Conservation (phyloP, 2,797 vertebrate species). For the Enteromius fasciolatus region DNA sequence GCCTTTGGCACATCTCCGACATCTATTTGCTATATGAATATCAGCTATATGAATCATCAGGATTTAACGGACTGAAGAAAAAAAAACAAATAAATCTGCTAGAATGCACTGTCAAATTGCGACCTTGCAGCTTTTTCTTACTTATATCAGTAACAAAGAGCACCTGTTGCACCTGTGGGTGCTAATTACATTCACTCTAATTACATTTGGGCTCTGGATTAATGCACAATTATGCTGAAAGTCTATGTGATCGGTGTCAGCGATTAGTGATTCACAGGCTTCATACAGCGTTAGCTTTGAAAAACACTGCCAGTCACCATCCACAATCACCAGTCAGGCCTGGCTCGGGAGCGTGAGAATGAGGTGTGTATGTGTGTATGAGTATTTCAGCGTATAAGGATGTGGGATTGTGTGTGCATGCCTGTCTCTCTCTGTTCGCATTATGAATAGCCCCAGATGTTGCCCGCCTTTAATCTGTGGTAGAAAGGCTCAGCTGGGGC, state of each 20-base stretch:
- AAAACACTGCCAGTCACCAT: constrained; percentile 59
- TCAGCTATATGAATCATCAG: neutral
- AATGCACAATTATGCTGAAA: constrained; percentile 76
- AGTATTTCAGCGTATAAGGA: constrained; percentile 43
- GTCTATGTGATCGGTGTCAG: constrained; percentile 63
- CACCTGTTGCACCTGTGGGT: constrained; percentile 55
- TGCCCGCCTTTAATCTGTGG: constrained; percentile 88
- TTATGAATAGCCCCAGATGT: constrained; percentile 88
- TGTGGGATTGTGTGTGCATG: constrained; percentile 55
- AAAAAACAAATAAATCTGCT: neutral
- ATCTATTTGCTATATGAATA: neutral
- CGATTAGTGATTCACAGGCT: constrained; percentile 30
- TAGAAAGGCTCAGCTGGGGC: constrained; percentile 87
- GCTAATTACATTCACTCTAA: constrained; percentile 68
- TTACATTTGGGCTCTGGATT: constrained; percentile 65
- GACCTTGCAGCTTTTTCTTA: neutral
- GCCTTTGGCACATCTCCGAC: neutral
- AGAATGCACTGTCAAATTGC: neutral
- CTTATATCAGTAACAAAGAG: constrained; percentile 15
- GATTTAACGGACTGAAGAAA: neutral
- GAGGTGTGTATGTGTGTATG: constrained; percentile 54
- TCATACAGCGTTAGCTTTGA: constrained; percentile 49
- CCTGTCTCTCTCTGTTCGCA: constrained; percentile 68
- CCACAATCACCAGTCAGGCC: constrained; percentile 72
- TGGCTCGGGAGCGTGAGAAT: constrained; percentile 81